Percentiles rank a stretch among this genome's conserved stretches.
Conservation (phyloP, 2,113 vertebrate genomes). For the Etheostoma cragini region DNA sequence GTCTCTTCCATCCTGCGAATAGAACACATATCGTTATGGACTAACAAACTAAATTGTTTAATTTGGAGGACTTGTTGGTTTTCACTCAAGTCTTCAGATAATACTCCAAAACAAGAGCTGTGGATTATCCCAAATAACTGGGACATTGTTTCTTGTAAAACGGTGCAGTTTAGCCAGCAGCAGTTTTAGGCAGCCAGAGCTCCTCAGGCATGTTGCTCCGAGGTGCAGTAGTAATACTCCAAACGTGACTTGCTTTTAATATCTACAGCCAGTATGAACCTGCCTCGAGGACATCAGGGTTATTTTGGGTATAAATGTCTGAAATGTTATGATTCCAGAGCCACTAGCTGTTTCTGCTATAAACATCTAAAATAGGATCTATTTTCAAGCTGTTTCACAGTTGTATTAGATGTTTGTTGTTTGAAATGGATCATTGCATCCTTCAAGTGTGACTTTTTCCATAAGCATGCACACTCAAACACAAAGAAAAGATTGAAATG, state of each 20-base stretch:
- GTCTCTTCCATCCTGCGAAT: constrained; percentile 93
- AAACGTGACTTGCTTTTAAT: background rate
- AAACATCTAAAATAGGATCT: constrained; percentile 38
- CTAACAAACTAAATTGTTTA: background rate
- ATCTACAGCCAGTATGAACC: background rate
- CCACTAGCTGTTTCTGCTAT: constrained; percentile 1
- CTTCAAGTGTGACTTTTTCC: constrained; percentile 12
- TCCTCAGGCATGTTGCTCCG: background rate
- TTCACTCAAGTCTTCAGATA: background rate
- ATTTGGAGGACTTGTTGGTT: background rate
- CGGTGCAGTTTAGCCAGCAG: background rate
- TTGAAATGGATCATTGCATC: constrained; percentile 29
- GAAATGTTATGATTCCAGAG: constrained; percentile 2
- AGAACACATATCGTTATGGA: background rate
- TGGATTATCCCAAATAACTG: background rate
- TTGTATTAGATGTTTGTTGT: constrained; percentile 22
- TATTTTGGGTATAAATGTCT: background rate
- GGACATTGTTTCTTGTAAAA: background rate
- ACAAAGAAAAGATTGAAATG: constrained; percentile 16
- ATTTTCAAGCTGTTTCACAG: background rate
- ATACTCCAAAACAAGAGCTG: background rate
- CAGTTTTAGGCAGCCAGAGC: background rate
- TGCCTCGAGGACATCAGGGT: background rate
- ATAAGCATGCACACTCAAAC: constrained; percentile 9
- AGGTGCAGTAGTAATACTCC: background rate